phyloP scores from a whole-genome alignment of 1,140 invertebrate genomes.

The Theocolax elegans region DNA sequence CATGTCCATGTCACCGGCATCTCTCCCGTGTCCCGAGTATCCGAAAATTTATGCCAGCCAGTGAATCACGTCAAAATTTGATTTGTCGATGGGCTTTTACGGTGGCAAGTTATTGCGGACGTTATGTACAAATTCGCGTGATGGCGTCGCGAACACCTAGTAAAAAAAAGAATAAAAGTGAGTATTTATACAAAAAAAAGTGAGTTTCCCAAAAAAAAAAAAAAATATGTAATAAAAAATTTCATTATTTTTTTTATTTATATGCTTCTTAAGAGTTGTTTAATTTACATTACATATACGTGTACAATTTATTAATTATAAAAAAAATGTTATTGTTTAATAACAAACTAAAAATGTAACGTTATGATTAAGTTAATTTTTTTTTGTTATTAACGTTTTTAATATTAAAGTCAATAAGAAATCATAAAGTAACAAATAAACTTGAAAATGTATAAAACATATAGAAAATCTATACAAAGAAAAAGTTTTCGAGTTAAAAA shows the following conservation, averaged over 20 bases:
- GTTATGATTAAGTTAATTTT: too few relatives aligned
- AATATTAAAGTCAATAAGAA: too few relatives aligned
- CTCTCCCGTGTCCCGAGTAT: slow-evolving; percentile 54
- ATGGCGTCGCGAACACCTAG: slow-evolving; percentile 34
- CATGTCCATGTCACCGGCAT: slow-evolving; percentile 66
- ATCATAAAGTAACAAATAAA: too few relatives aligned
- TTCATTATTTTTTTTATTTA: too few relatives aligned
- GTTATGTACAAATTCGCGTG: slow-evolving; percentile 64
- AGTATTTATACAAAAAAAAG: neutral
- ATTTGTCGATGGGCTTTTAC: slow-evolving; percentile 70
- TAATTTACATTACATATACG: too few relatives aligned
- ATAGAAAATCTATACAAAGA: slow-evolving; percentile 25
- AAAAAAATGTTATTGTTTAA: too few relatives aligned
- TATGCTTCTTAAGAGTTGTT: too few relatives aligned
- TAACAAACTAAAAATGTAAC: too few relatives aligned
- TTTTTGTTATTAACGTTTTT: too few relatives aligned
- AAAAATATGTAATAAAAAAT: too few relatives aligned
- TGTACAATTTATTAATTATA: too few relatives aligned
- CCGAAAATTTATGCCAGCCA: slow-evolving; percentile 65
- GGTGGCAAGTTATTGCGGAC: slow-evolving; percentile 66
- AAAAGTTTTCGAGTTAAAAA: slow-evolving; percentile 28
- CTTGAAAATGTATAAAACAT: too few relatives aligned
- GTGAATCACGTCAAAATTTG: slow-evolving; percentile 69
- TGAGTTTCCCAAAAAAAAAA: neutral
- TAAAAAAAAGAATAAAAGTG: neutral